phyloP scores from a whole-genome alignment of 2,797 vertebrate species.

The Ctenochaetus hawaiiensis region DNA sequence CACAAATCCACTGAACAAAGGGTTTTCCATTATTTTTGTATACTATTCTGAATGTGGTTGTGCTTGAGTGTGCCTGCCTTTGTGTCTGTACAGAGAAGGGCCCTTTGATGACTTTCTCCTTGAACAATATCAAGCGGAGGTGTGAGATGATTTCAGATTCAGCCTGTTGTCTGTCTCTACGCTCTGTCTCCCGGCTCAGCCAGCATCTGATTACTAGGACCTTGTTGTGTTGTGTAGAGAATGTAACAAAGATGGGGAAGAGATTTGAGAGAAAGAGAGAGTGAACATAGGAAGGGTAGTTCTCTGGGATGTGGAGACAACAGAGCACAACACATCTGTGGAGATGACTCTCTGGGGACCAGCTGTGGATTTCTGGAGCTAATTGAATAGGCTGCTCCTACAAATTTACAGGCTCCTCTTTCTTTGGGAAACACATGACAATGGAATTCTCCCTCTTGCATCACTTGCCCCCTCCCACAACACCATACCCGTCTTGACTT shows the following conservation, averaged over 20 bases:
- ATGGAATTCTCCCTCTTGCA: conserved; percentile 66
- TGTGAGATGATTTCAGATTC: conserved; percentile 77
- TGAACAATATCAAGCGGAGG: conserved; percentile 75
- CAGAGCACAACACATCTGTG: conserved; percentile 69
- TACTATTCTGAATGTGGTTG: conserved; percentile 44
- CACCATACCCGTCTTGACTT: conserved; percentile 52
- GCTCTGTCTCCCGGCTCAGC: conserved; percentile 53
- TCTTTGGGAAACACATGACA: conserved; percentile 67
- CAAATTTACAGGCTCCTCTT: conserved; percentile 61
- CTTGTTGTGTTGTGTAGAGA: conserved; percentile 70
- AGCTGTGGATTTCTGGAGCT: conserved; percentile 73
- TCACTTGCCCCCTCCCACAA: conserved; percentile 52
- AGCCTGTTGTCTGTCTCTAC: conserved; percentile 58
- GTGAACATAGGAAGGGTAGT: conserved; percentile 49
- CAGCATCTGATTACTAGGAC: conserved; percentile 73
- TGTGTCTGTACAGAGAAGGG: conserved; percentile 43
- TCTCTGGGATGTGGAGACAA: conserved; percentile 66
- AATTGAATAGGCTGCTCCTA: conserved; percentile 73
- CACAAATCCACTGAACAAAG: conserved; percentile 12
- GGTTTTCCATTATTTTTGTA: conserved; percentile 49
- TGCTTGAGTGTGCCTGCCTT: conserved; percentile 47
- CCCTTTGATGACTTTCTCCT: conserved; percentile 72
- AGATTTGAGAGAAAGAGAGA: conserved; percentile 31
- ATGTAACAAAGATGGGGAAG: conserved; percentile 50
- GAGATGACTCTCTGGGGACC: conserved; percentile 65